These are phyloP conservation scores for Papilio machaon DNA, from an alignment of 1,140 invertebrate species.

Conservation along the genomic window DNA sequence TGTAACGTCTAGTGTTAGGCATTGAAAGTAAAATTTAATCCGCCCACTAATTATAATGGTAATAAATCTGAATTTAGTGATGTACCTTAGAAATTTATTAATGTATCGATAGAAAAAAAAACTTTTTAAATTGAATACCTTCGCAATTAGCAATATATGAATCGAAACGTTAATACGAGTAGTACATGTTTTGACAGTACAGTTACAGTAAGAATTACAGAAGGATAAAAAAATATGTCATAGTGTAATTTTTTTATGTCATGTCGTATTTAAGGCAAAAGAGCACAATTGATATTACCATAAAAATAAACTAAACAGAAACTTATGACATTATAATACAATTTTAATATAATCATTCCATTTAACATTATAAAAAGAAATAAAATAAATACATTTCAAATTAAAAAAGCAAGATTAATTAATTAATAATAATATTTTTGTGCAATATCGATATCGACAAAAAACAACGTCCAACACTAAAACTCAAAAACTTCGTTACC, in stretches of 20 bases:
- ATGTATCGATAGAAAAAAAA: neutral
- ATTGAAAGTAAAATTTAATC: constrained; percentile 36
- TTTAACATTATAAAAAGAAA: neutral
- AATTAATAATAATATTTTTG: too few relatives aligned
- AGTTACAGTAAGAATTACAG: too few relatives aligned
- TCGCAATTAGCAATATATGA: neutral
- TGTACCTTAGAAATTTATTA: neutral
- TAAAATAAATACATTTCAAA: neutral
- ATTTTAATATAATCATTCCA: too few relatives aligned
- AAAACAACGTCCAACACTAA: neutral
- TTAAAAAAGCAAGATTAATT: too few relatives aligned
- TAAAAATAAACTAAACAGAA: too few relatives aligned
- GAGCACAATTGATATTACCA: too few relatives aligned
- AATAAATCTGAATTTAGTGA: constrained; percentile 30
- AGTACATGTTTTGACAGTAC: too few relatives aligned
- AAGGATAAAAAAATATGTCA: too few relatives aligned
- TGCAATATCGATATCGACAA: constrained; percentile 40
- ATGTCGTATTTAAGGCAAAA: too few relatives aligned
- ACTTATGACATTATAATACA: too few relatives aligned
- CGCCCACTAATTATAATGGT: constrained; percentile 31
- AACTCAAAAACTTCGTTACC: constrained; percentile 20
- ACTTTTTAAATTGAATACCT: neutral
- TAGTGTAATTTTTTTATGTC: too few relatives aligned
- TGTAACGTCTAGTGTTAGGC: constrained; percentile 28
- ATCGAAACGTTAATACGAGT: neutral